Percentiles rank a stretch among this genome's conserved stretches.
Conservation (phyloP, 2,113 vertebrate genomes). For the Rhea pennata region DNA sequence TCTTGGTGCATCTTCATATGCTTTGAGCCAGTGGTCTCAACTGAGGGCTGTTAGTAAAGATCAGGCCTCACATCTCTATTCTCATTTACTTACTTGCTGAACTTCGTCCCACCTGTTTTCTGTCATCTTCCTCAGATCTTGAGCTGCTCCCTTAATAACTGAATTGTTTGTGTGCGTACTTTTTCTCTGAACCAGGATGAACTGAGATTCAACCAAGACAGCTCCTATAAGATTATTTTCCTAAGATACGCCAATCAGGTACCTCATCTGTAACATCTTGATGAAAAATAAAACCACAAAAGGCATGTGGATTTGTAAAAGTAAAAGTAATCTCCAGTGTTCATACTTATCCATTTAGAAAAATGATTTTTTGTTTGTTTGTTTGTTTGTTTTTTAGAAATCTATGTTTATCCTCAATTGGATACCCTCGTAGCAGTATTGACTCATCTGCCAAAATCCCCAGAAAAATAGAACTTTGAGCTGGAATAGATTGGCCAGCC, state of each 20-base stretch:
- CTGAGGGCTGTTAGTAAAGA: background rate
- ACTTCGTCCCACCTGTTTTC: background rate
- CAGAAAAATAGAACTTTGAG: conserved; percentile 4
- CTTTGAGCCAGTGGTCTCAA: background rate
- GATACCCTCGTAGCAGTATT: conserved; percentile 25
- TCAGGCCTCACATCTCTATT: background rate
- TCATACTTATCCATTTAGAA: conserved; percentile 1
- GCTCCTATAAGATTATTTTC: conserved; percentile 63
- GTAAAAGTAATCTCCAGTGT: background rate
- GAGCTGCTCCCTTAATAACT: background rate
- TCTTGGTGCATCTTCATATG: background rate
- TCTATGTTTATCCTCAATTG: background rate
- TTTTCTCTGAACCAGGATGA: conserved; percentile 67
- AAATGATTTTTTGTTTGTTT: background rate
- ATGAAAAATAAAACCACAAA: background rate
- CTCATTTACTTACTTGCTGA: background rate
- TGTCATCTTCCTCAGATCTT: background rate
- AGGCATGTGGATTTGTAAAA: background rate
- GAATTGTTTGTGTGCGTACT: background rate
- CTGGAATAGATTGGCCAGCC: background rate
- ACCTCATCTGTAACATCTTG: background rate
- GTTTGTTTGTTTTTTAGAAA: background rate
- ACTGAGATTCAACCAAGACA: conserved; percentile 32
- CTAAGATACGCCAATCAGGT: conserved; percentile 71
- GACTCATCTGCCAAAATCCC: background rate